Evolutionary conservation across 2,113 vertebrate species (phyloP).

Genomic region (Plecotus auritus): DNA sequence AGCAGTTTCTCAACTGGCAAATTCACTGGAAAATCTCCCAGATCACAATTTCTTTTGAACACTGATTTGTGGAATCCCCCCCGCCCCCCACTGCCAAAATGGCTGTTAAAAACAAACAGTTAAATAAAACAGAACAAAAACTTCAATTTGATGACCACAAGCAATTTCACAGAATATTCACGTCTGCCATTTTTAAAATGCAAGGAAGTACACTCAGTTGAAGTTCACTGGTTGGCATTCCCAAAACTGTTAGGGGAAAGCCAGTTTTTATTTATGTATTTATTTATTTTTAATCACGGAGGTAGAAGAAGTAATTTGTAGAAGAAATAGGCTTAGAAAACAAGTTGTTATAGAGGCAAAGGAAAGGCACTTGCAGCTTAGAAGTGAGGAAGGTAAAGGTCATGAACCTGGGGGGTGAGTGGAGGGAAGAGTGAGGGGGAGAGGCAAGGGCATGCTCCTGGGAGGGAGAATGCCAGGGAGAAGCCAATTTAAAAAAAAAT

Average conservation of each 20-base stretch:
- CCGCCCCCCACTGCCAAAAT: neutral
- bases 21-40: neutral
- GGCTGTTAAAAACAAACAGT: neutral
- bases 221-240: neutral
- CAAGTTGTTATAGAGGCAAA: too few relatives aligned
- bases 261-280: too few relatives aligned
- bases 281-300: too few relatives aligned
- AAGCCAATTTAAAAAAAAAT: neutral
- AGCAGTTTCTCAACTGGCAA: neutral
- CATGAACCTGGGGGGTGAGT: too few relatives aligned
- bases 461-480: too few relatives aligned
- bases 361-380: too few relatives aligned
- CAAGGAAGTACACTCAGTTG: neutral
- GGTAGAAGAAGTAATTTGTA: too few relatives aligned
- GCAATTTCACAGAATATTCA: neutral
- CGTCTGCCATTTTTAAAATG: neutral
- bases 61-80: neutral
- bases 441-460: too few relatives aligned
- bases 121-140: neutral
- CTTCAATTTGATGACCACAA: neutral
- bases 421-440: too few relatives aligned
- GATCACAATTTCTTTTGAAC: neutral
- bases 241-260: neutral
- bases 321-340: too few relatives aligned
- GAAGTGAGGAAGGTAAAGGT: too few relatives aligned